Evolutionary conservation across 2,797 vertebrate species (phyloP).

Genomic region (Vireo griseus): DNA sequence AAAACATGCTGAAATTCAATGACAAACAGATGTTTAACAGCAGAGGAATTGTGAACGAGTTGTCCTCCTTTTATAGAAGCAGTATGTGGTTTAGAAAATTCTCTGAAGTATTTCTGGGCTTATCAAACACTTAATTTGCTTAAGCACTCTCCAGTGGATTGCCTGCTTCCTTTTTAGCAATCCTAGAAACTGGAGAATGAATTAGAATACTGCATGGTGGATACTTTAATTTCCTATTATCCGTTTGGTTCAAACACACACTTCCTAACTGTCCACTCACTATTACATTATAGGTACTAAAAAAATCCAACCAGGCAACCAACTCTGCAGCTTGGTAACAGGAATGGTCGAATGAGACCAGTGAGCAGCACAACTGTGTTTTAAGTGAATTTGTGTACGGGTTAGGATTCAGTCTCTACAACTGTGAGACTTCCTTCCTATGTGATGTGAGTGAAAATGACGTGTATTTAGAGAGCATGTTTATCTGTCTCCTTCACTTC

Average conservation of each 20-base stretch:
- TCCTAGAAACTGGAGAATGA: neutral
- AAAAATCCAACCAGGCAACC: neutral
- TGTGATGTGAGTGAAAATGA: neutral
- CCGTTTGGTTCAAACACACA: neutral
- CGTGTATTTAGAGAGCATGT: neutral
- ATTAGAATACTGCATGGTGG: neutral
- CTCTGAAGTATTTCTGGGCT: neutral
- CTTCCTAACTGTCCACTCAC: neutral
- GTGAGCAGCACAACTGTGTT: neutral
- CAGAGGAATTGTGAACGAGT: neutral
- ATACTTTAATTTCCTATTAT: neutral
- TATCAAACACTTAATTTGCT: neutral
- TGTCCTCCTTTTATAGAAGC: neutral
- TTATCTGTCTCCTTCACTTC: neutral
- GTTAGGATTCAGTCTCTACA: neutral
- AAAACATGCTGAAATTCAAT: neutral
- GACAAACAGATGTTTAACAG: neutral
- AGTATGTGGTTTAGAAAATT: neutral
- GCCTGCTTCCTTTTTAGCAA: accelerated
- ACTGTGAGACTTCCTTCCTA: neutral
- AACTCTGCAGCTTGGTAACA: neutral
- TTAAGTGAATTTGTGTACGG: neutral
- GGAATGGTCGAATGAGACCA: neutral
- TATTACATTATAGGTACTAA: neutral
- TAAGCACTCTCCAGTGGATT: neutral